Evolutionary conservation across 2,113 vertebrate species (phyloP).

Genomic region (Phycodurus eques): DNA sequence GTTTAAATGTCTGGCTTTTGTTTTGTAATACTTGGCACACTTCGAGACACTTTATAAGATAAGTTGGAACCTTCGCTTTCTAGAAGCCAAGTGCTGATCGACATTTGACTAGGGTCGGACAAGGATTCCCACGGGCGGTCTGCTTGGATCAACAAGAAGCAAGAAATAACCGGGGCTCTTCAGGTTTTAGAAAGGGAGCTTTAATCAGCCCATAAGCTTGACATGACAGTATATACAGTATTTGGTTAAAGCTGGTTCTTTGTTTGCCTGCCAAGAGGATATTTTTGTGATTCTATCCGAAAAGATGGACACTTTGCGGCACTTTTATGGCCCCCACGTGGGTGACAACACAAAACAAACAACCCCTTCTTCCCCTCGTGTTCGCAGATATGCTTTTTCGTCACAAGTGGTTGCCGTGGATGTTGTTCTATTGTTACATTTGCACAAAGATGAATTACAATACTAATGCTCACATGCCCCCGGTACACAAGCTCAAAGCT

Average conservation of each 20-base stretch:
- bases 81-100: conserved; percentile 19
- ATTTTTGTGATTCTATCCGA: conserved; percentile 46
- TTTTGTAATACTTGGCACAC: conserved; percentile 31
- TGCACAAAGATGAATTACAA: conserved; percentile 53
- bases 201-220: conserved; percentile 52
- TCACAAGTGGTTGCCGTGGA: conserved; percentile 58
- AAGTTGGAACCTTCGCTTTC: conserved; percentile 21
- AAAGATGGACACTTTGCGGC: conserved; percentile 34
- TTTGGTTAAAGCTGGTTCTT: conserved; percentile 49
- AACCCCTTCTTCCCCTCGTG: conserved; percentile 1
- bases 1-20: conserved; percentile 52
- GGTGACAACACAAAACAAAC: conserved; percentile 22
- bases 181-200: conserved; percentile 43
- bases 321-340: conserved; percentile 31
- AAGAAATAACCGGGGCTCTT: conserved; percentile 14
- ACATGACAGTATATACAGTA: conserved; percentile 41
- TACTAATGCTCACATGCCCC: conserved; percentile 16
- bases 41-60: conserved; percentile 44
- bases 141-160: conserved; percentile 14
- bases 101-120: conserved; percentile 24
- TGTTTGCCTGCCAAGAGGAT: conserved; percentile 46
- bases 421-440: conserved; percentile 50
- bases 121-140: conserved; percentile 42
- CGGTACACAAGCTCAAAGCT: conserved; percentile 17
- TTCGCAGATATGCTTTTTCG: conserved; percentile 31